Evolutionary conservation across 2,113 vertebrate genomes (phyloP).

Genomic region (Prietella phreatophila): DNA sequence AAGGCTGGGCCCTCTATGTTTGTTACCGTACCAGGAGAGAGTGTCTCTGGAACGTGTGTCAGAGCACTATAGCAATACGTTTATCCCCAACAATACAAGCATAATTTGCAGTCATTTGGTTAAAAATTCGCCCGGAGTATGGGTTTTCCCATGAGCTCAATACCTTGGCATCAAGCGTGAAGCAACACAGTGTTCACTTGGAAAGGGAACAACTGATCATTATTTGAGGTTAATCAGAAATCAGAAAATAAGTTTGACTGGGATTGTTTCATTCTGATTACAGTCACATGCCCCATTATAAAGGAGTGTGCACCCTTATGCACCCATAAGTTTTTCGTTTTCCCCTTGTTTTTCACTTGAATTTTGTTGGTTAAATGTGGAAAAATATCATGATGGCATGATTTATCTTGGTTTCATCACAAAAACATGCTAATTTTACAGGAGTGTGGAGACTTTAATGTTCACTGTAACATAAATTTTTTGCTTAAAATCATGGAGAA

Average conservation of each 20-base stretch:
- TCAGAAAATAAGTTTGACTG: background rate
- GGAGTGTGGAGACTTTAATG: background rate
- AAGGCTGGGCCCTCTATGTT: too few relatives aligned
- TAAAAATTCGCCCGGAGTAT: too few relatives aligned
- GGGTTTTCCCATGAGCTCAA: too few relatives aligned
- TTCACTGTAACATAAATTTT: conserved; percentile 50
- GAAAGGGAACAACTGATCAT: too few relatives aligned
- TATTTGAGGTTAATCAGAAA: background rate
- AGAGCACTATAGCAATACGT: too few relatives aligned
- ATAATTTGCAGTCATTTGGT: too few relatives aligned
- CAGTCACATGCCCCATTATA: background rate
- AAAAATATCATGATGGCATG: background rate
- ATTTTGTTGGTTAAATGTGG: background rate
- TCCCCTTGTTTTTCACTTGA: background rate
- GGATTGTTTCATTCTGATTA: background rate
- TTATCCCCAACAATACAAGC: too few relatives aligned
- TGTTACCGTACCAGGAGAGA: too few relatives aligned
- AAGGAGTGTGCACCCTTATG: background rate
- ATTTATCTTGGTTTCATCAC: background rate
- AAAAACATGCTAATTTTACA: background rate
- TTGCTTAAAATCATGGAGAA: conserved; percentile 54
- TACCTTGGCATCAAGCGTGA: too few relatives aligned
- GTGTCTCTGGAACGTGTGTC: too few relatives aligned
- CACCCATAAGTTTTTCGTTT: background rate
- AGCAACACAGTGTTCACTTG: too few relatives aligned